A percentile compares a stretch with the other conserved stretches of the same genome.
phyloP scores from a whole-genome alignment of 2,797 vertebrate genomes.

The Glossophaga mutica region DNA sequence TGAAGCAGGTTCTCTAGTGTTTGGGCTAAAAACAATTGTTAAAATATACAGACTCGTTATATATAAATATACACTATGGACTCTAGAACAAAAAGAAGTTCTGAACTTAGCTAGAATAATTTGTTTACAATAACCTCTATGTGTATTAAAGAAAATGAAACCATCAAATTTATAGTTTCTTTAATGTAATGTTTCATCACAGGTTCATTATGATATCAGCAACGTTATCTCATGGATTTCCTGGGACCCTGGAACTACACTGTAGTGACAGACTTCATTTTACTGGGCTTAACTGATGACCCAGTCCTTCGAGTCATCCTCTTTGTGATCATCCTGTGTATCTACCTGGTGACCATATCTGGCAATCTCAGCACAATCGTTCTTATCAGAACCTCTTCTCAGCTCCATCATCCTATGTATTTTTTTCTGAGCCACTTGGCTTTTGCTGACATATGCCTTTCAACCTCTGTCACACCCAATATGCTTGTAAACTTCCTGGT shows the following conservation, averaged over 20 bases:
- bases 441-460: slow-evolving; percentile 65
- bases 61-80: not conserved
- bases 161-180: not conserved
- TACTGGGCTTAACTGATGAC: slow-evolving; percentile 51
- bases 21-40: not conserved
- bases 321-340: slow-evolving; percentile 3
- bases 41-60: not conserved
- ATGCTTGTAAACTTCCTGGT: slow-evolving; percentile 68
- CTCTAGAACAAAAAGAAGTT: not conserved
- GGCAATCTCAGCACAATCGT: slow-evolving; percentile 56
- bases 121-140: not conserved
- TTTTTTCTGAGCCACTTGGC: slow-evolving; percentile 75
- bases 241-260: not conserved
- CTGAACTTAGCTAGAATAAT: not conserved
- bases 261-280: slow-evolving; percentile 34
- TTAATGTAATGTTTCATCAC: not conserved
- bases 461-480: slow-evolving; percentile 63
- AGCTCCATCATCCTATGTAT: slow-evolving; percentile 71
- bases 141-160: not conserved
- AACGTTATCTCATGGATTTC: not conserved
- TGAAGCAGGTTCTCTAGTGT: not conserved
- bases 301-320: slow-evolving; percentile 30
- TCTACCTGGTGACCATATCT: slow-evolving; percentile 57
- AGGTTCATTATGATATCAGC: not conserved
- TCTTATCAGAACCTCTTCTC: slow-evolving; percentile 62